Percentiles rank a stretch among this genome's conserved stretches.
These are phyloP conservation scores for Crepidodera aurea DNA, from an alignment of 2,888 invertebrate species.

Conservation along the genomic window DNA sequence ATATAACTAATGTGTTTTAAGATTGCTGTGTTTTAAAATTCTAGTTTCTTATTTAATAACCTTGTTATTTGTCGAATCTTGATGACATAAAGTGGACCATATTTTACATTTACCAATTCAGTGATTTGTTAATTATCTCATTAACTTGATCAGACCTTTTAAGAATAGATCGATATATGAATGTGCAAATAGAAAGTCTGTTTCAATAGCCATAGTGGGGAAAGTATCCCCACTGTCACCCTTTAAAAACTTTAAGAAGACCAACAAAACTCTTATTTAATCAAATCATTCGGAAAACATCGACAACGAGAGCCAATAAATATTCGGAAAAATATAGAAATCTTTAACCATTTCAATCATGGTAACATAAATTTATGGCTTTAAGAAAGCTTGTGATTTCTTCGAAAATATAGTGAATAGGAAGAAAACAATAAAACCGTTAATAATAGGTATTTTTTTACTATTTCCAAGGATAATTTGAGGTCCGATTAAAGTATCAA, in stretches of 20 bases:
- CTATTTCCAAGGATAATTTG: constrained; percentile 19
- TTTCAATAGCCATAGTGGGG: constrained; percentile 18
- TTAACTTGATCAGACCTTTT: too few species aligned
- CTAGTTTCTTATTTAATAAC: too few species aligned
- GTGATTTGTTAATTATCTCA: too few species aligned
- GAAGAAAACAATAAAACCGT: background rate
- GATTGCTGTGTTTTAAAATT: too few species aligned
- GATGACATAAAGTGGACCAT: too few species aligned
- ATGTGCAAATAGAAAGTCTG: background rate
- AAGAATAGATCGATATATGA: background rate
- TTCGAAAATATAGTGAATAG: background rate
- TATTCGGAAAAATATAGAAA: background rate
- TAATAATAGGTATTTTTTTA: constrained; percentile 8
- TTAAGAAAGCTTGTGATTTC: background rate
- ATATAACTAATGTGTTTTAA: too few species aligned
- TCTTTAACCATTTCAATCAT: constrained; percentile 12
- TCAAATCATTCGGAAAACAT: constrained; percentile 14
- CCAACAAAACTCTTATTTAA: constrained; percentile 25
- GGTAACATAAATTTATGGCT: constrained; percentile 18
- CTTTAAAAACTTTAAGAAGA: constrained; percentile 20
- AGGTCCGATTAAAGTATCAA: constrained; percentile 3
- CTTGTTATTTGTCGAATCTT: too few species aligned
- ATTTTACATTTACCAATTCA: too few species aligned
- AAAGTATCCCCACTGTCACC: constrained; percentile 26
- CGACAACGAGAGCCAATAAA: background rate